A percentile compares a stretch with the other conserved stretches of the same genome.
phyloP scores from a whole-genome alignment of 2,113 vertebrate genomes.

The Cavia porcellus region DNA sequence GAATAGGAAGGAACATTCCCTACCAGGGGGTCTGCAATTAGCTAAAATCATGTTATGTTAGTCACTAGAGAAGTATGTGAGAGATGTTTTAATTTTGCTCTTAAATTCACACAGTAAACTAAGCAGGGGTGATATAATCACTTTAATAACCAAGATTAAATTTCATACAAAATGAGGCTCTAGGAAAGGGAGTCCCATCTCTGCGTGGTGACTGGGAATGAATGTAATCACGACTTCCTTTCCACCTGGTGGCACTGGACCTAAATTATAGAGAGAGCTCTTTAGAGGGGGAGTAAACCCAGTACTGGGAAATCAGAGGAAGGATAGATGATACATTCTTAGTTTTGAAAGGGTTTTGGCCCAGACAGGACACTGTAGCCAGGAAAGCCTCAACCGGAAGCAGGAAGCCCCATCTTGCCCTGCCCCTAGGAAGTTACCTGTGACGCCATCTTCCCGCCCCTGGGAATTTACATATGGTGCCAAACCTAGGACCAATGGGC shows the following conservation, averaged over 20 bases:
- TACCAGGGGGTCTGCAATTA: conserved; percentile 68
- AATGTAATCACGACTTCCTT: neutral
- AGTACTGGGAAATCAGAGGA: neutral
- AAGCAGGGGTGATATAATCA: conserved; percentile 65
- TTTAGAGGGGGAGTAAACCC: neutral
- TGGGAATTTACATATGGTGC: too few species aligned
- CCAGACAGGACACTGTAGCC: too few species aligned
- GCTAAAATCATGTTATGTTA: conserved; percentile 65
- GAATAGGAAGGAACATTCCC: conserved; percentile 57
- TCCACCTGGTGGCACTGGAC: neutral
- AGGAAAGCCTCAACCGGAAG: too few species aligned
- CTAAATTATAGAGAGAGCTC: neutral
- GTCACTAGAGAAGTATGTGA: conserved; percentile 67
- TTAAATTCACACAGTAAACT: conserved; percentile 61
- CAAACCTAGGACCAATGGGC: too few species aligned
- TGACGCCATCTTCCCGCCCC: too few species aligned
- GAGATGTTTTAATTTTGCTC: conserved; percentile 74
- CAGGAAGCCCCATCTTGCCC: too few species aligned
- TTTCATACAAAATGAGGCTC: conserved; percentile 39
- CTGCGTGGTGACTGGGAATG: neutral
- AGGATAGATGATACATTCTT: neutral
- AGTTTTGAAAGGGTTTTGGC: too few species aligned
- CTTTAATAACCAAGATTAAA: conserved; percentile 70
- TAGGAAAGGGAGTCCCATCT: conserved; percentile 15
- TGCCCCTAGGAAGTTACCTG: too few species aligned